Evolutionary conservation across 2,888 invertebrate genomes (phyloP).

Genomic region (Crepidodera aurea): DNA sequence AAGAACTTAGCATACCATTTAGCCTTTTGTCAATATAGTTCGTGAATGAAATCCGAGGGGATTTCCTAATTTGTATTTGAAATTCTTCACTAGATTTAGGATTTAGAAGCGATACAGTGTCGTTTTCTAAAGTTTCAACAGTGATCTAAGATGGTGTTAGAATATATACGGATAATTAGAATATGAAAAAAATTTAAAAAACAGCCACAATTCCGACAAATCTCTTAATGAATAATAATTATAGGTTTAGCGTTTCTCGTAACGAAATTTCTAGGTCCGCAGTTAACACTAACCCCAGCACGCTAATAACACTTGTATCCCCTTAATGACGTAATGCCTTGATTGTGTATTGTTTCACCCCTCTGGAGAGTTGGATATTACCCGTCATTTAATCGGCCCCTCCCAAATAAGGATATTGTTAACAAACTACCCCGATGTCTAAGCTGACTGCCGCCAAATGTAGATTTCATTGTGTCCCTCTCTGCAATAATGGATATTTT

Average conservation of each 20-base stretch:
- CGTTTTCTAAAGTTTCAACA: too few relatives aligned
- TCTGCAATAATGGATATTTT: conserved; percentile 43
- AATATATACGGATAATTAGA: too few relatives aligned
- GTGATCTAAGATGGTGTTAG: too few relatives aligned
- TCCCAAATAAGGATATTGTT: conserved; percentile 60
- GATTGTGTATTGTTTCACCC: conserved; percentile 62
- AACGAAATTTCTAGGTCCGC: conserved; percentile 30
- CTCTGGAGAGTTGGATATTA: conserved; percentile 54
- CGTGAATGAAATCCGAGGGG: conserved; percentile 27
- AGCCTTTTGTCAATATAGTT: conserved; percentile 38
- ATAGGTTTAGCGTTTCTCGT: conserved; percentile 12
- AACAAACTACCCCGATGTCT: conserved; percentile 55
- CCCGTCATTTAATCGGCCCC: conserved; percentile 59
- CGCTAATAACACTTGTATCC: conserved; percentile 56
- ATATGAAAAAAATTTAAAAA: too few relatives aligned
- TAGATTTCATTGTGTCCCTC: conserved; percentile 35
- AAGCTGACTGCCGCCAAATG: conserved; percentile 28
- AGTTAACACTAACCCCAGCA: conserved; percentile 39
- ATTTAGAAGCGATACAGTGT: too few relatives aligned
- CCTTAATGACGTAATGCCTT: conserved; percentile 61
- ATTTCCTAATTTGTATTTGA: conserved; percentile 35
- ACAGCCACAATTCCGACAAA: too few relatives aligned
- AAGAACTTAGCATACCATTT: conserved; percentile 47
- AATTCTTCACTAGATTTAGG: background rate
- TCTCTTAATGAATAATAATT: conserved; percentile 21